Base-by-base conservation (phyloP, 2,113 vertebrate genomes). In the Rhizomys pruinosus region DNA sequence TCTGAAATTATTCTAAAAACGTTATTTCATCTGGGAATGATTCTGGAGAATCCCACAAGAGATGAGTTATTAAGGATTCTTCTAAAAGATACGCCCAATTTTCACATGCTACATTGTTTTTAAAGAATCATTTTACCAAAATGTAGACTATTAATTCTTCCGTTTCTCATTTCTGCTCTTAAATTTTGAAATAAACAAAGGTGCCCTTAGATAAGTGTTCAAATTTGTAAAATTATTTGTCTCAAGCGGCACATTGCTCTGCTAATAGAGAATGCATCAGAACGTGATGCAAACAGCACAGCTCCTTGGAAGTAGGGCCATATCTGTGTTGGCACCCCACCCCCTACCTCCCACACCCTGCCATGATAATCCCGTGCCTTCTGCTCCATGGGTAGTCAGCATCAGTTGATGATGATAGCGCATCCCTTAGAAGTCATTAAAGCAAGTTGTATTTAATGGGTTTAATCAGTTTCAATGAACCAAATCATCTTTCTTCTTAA, bases 391-490 rank as follows among this genome's bases (percentile, higher is more conserved):
- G 87, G 84, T 77, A 66, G 90, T 87, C 47, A 0, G 47, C 80
- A n/a, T 80, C 2, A 5, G 68, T 27, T 94, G 84, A 80, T 92
- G 93, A 64, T 85, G 89, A 82, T 92, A 92, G 71, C 90, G 37
- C 29, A 25, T 84, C 95, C 93, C 85, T 64, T 87, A 87, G 94
- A 92, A 95, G 92, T 87, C 93, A 84, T 90, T 97, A 93, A 87
- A 72, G 93, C 74, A 96, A 95, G 69, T 82, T 97, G 72, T 77
- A 80, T 86, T 91, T 96, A 88, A 96, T 94, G 88, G 44, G 76
- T 89, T 95, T 95, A 89, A 87, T 97, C 34, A 20, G 89, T 94
- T 87, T 44, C 81, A 59, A 73, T 94, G 96, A 52, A 84, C 25
- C 90, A 92, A 96, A 82, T 42, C 97, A 81, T 95, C 68, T 23